Evolutionary conservation across 1,140 invertebrate genomes (phyloP), one percentile per base, ranked within the genome.

Genomic region (Aphidius gifuensis): DNA sequence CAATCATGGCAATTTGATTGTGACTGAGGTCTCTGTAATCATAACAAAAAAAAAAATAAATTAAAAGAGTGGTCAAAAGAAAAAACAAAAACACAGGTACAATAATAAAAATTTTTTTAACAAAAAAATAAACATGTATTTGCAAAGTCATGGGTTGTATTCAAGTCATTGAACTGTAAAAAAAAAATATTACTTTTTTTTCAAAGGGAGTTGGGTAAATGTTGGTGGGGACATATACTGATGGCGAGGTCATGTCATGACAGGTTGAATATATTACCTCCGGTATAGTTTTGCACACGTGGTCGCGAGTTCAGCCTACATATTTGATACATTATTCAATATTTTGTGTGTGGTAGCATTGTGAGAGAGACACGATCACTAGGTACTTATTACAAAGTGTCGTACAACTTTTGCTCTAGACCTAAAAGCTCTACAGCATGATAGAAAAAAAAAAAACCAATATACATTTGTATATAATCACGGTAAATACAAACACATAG

Each of bases 21-120:
- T 95, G 90, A 75, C 94, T 97, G 42, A 98, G 82, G 79, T 98
- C 96, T 76, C 96, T 98, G 86, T 84, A 68, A 78, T 70, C 73
- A 71, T 66, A 59, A 64, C 6, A 57, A 4, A 61, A 45, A 55
- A 39, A 61, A 38, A 5, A 8, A 11, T 46, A 5, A 8, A 11
- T 46, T 46, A 8, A 46, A n/a, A n/a, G 4, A n/a, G 4, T 8
- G 2, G 4, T 46, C 45, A 46, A 46, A 8, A 46, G 45, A 9
- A 49, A 9, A 49, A 49, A 49, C 3, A 11, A 49, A 49, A 16
- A 9, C 8, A 16, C 6, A 21, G 16, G 9, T 45, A 38, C 47
- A 21, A 51, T 51, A 49, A 59, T 6, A 9, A 11, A 42, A 60
- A 47, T 42, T 53, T 53, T 32, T 47, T 44, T 1, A 50, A 16